These are phyloP conservation scores for Trinorchestia longiramus DNA, from an alignment of 1,140 invertebrate genomes.

Conservation along the genomic window DNA sequence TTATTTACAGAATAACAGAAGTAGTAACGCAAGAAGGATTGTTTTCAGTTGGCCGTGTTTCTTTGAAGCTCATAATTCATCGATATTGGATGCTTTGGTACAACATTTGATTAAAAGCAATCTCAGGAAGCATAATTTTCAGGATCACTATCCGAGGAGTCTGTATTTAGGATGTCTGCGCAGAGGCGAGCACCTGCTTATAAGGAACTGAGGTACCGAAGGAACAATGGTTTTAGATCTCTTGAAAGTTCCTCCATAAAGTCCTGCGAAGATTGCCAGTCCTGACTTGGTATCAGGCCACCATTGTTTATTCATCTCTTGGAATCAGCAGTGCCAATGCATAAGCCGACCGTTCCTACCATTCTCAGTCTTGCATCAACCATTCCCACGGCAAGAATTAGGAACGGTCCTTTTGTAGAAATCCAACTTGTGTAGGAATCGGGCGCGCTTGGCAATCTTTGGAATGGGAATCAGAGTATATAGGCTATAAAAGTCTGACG, in stretches of 20 bases:
- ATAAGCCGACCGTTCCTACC: constrained; percentile 16
- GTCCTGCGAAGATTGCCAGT: background rate
- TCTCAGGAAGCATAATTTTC: no score
- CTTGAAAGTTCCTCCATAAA: background rate
- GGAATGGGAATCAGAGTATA: constrained; percentile 55
- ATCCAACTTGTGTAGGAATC: constrained; percentile 55
- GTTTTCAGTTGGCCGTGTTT: background rate
- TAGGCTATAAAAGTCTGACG: constrained; percentile 55
- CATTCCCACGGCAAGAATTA: constrained; percentile 45
- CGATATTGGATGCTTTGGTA: no score
- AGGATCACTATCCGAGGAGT: no score
- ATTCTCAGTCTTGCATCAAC: constrained; percentile 43
- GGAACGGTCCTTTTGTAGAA: constrained; percentile 49
- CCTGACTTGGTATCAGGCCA: background rate
- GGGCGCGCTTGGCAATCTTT: constrained; percentile 53
- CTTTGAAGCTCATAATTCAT: no score
- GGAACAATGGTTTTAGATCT: background rate
- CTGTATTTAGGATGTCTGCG: background rate
- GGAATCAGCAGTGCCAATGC: background rate
- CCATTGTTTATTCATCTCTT: constrained; percentile 23
- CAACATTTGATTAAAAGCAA: no score
- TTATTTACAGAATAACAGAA: background rate
- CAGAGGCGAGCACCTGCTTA: background rate
- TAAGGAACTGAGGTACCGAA: background rate
- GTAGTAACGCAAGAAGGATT: background rate